Evolutionary conservation across 2,797 vertebrate genomes (phyloP), one percentile per base, ranked within the genome.

Genomic region (Paedocypris micromegethes): DNA sequence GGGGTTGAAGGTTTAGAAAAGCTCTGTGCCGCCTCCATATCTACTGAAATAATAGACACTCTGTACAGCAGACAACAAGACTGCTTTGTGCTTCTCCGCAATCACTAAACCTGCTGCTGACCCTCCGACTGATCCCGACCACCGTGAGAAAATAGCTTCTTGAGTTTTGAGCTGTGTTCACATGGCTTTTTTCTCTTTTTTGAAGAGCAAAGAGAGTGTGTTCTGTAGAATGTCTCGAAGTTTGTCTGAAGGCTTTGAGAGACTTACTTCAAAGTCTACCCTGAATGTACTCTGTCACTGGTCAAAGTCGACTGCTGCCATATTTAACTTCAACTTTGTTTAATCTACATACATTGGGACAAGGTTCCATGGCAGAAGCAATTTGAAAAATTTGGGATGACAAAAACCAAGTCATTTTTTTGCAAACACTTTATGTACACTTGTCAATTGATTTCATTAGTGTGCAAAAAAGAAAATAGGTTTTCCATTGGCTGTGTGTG

Each of bases 1-100:
- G 85, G 85, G 89, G 86, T 87, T 87, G 85, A 86, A 85, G 85
- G 85, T 86, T 88, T 85, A 83, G 79, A 82, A 70, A 68, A 78
- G 85, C 81, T 77, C 71, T 72, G 71, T 76, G 74, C 81, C 51
- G 71, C 76, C 81, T 84, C 75, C 77, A 80, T 88, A 88, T 88
- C 86, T 85, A 85, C 74, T 76, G 86, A 88, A 84, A 85, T 85
- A 83, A 75, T 58, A 76, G 72, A 68, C 64, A 75, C 74, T 68
- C 64, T 57, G 52, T 75, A 82, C 75, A 68, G 78, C 82, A 88
- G 88, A 88, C 87, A 88, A 88, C 87, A 90, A 85, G 83, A 81
- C 81, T 69, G 78, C 81, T 88, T 89, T 90, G 89, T 89, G 79
- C 78, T 82, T 57, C 70, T 61, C 80, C 80, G 80, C 60, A 73